A percentile compares a stretch with the other conserved stretches of the same genome.
These are phyloP conservation scores for Philopedon plagiatum DNA, from an alignment of 2,888 invertebrate species.

Conservation along the genomic window DNA sequence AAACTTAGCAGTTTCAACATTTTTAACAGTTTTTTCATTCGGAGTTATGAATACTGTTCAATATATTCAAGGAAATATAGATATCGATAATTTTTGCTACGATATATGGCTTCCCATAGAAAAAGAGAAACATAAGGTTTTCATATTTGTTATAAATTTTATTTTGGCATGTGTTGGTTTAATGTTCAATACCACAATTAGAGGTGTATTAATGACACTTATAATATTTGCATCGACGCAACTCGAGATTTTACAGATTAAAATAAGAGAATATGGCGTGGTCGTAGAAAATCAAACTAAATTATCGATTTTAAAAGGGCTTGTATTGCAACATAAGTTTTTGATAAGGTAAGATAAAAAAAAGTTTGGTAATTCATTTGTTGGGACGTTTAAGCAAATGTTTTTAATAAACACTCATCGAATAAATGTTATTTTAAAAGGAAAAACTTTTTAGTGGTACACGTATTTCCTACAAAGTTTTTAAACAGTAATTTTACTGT, in stretches of 20 bases:
- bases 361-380: no score
- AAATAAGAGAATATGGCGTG: neutral
- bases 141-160: neutral
- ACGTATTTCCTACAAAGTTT: no score
- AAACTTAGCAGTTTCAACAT: neutral
- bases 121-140: neutral
- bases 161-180: neutral
- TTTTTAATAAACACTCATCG: no score
- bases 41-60: neutral
- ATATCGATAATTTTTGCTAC: neutral
- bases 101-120: neutral
- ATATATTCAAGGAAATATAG: neutral
- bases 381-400: no score
- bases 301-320: neutral
- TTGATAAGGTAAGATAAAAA: neutral
- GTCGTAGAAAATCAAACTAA: neutral
- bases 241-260: neutral
- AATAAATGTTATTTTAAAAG: no score
- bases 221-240: constrained; percentile 10
- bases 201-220: neutral
- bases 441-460: no score
- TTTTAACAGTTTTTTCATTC: neutral
- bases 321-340: neutral
- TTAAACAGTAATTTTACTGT: no score
- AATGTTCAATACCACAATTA: neutral